Base-by-base conservation (phyloP, 2,888 invertebrate species). In the Meganola albula region DNA sequence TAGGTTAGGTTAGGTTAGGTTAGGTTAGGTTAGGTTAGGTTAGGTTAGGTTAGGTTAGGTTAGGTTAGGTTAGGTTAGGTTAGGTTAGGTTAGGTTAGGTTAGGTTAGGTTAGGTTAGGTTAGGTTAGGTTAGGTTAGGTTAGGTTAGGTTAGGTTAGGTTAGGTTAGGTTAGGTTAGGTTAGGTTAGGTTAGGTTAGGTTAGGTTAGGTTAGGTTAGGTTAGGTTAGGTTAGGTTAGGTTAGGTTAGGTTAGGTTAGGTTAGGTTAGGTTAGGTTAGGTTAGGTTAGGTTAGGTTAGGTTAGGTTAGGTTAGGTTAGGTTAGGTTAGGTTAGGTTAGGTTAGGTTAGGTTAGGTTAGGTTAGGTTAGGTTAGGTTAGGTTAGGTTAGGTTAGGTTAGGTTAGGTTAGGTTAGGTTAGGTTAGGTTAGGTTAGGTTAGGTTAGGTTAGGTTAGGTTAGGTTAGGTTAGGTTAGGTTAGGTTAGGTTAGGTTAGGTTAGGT, bases 371-470 rank as follows among this genome's bases (percentile, higher is more conserved):
- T 24, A 11, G 24, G 23, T 23, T 24, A 10, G 24, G 10, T 31
- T 28, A 26, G 31, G 31, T 31, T 28, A 16, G 28, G 27, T 24
- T 24, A 22, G 31, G 31, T 37, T 28, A 10, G 21, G 37, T 28
- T 31, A 26, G 37, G 35, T 35, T 26, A 22, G 26, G 30, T 29
- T 35, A 21, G 30, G 35, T n/a, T n/a, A n/a, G n/a, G n/a, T n/a
- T n/a, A n/a, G n/a, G n/a, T n/a, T n/a, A n/a, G n/a, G n/a, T n/a
- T n/a, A n/a, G n/a, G n/a, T n/a, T 43, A 43, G 43, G 43, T 43
- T 43, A 43, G 46, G 40, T 46, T 40, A 40, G 46, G 44, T 25
- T 39, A 39, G 39, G 39, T 39, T 39, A 39, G 39, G 39, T 39
- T 39, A 39, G 39, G 39, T 39, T 39, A 38, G 39, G 39, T 39